Conservation (phyloP, 2,797 vertebrate genomes). For the Hyperoplus immaculatus region DNA sequence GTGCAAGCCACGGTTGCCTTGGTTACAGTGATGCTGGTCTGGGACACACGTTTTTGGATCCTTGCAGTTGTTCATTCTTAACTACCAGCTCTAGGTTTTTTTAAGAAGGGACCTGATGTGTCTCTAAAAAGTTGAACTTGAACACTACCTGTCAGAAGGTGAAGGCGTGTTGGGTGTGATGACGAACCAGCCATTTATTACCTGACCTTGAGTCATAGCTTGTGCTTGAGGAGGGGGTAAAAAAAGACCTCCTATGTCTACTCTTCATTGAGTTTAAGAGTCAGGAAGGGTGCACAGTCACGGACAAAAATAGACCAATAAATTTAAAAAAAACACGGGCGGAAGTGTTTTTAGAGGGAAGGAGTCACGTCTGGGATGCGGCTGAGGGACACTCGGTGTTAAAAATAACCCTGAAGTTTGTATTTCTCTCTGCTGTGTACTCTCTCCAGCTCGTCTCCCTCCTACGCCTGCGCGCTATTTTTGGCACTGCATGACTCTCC, state of each 20-base stretch:
- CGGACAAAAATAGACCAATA: constrained; percentile 36
- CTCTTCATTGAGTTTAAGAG: constrained; percentile 7
- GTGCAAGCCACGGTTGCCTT: constrained; percentile 50
- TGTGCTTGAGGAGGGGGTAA: background rate
- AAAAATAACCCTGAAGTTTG: constrained; percentile 76
- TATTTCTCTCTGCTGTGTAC: constrained; percentile 65
- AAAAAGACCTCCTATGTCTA: background rate
- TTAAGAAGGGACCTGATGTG: background rate
- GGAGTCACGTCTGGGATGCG: constrained; percentile 44
- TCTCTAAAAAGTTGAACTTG: background rate
- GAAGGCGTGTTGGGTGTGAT: background rate
- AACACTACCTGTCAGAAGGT: background rate
- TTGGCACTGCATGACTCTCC: constrained; percentile 74
- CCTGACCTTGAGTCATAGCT: background rate
- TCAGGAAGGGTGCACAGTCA: background rate
- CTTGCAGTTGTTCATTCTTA: constrained; percentile 1
- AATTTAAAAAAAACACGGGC: constrained; percentile 7
- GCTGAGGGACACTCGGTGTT: constrained; percentile 35
- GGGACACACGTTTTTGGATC: constrained; percentile 7
- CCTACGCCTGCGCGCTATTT: constrained; percentile 67
- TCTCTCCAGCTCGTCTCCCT: constrained; percentile 52
- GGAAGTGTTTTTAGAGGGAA: constrained; percentile 17
- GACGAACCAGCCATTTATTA: background rate
- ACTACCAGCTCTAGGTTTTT: background rate
- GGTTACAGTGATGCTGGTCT: constrained; percentile 38